These are phyloP conservation scores for Hemibagrus guttatus DNA, from an alignment of 2,797 vertebrate species.

Conservation along the genomic window DNA sequence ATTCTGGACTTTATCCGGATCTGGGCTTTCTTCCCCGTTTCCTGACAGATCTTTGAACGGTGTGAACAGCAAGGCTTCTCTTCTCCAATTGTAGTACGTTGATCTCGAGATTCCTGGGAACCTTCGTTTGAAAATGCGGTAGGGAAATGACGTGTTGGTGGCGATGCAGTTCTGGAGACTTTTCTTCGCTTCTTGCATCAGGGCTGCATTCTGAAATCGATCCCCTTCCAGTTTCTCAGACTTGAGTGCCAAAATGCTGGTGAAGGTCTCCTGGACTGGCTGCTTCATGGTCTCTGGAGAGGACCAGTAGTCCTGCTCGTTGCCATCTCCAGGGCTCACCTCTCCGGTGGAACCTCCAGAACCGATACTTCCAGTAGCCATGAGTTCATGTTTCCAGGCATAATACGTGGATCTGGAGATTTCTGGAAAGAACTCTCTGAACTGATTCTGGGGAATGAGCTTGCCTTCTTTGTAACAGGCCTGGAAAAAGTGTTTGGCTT, in stretches of 20 bases:
- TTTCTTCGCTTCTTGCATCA: slow-evolving; percentile 91
- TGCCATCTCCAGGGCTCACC: slow-evolving; percentile 71
- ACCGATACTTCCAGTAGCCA: slow-evolving; percentile 69
- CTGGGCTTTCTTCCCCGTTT: slow-evolving; percentile 72
- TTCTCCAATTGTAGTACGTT: slow-evolving; percentile 96
- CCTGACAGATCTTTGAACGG: slow-evolving; percentile 68
- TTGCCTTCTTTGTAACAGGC: slow-evolving; percentile 85
- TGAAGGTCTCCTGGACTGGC: slow-evolving; percentile 64
- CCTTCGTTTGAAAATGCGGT: slow-evolving; percentile 87
- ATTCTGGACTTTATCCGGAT: slow-evolving; percentile 70
- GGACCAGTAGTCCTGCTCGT: slow-evolving; percentile 76
- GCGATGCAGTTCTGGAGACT: slow-evolving; percentile 90
- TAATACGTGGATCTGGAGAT: slow-evolving; percentile 94
- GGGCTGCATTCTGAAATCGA: slow-evolving; percentile 69
- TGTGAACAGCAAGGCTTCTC: slow-evolving; percentile 83
- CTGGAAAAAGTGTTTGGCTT: slow-evolving; percentile 93
- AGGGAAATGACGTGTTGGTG: slow-evolving; percentile 86
- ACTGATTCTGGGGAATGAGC: slow-evolving; percentile 85
- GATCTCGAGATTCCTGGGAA: slow-evolving; percentile 94
- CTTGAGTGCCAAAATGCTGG: slow-evolving; percentile 67
- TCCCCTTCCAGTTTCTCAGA: slow-evolving; percentile 66
- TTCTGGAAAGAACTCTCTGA: slow-evolving; percentile 89
- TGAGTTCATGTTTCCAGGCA: slow-evolving; percentile 94
- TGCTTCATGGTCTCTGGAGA: slow-evolving; percentile 70
- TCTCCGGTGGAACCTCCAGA: slow-evolving; percentile 70